Evolutionary conservation across 2,113 vertebrate species (phyloP), one percentile per base, ranked within the genome.

Genomic region (Montifringilla adamsi): DNA sequence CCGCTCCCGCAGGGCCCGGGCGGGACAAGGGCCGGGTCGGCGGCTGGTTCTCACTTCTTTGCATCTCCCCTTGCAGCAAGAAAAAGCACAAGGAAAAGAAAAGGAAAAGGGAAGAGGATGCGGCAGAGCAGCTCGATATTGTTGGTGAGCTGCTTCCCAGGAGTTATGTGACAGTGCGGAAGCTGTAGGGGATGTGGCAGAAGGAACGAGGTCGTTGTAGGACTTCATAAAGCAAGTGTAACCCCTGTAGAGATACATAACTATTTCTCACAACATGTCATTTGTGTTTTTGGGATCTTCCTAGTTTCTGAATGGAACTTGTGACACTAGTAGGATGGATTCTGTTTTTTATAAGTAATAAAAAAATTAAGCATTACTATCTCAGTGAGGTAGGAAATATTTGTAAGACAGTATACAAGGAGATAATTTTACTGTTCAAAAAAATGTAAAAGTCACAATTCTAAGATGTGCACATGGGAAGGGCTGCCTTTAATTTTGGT

Each of bases 81-180:
- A 99, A 99, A 72, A 99, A 98, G 83, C 99, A 97, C 75, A 95
- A 98, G 93, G 98, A 98, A 53, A 99, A 99, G 93, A 99, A 98
- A 94, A 98, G 99, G 86, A 98, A 98, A 82, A 98, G 98, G 91
- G 98, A 98, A 26, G 98, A 98, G 8, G 98, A 98, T 84, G 98
- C 97, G 10, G 98, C 98, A 35, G 97, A 98, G 24, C 98, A 99
- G 33, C 95, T 95, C 26, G 99, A 99, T 94, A 72, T 99, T 81
- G 97, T 99, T 84, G 99, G 99, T 99, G 92, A 98, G 98, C 77
- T 26, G 37, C 63, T 50, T 68, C 60, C 8, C 18, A 3, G 46
- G 75, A 77, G 10, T 28, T 66, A 12, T 0, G 13, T 46, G 66
- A 2, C 20, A 13, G 7, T 10, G 20, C 7, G 37, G 66, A 11